Conservation (phyloP, 1,140 invertebrate species). For the Ceratina japonica region DNA sequence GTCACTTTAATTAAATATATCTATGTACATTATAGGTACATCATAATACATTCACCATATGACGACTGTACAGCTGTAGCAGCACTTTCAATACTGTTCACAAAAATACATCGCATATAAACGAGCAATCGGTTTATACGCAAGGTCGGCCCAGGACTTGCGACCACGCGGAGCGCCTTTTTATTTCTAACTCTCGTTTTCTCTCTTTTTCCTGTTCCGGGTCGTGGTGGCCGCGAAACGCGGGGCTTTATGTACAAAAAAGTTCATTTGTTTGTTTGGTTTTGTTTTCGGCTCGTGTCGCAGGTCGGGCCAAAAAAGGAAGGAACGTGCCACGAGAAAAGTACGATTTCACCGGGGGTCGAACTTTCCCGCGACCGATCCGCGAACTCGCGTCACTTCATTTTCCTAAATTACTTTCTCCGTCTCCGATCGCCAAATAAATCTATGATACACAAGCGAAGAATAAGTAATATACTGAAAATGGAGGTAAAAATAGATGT, state of each 20-base stretch:
- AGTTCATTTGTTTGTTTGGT: not conserved
- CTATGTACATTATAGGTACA: conserved; percentile 79
- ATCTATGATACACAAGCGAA: too few relatives aligned
- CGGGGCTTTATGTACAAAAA: conserved; percentile 60
- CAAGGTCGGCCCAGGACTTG: conserved; percentile 58
- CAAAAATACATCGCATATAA: conserved; percentile 76
- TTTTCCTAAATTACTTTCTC: not conserved
- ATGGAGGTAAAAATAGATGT: too few relatives aligned
- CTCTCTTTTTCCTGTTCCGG: conserved; percentile 5
- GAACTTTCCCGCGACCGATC: conserved; percentile 2
- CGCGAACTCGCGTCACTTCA: not conserved
- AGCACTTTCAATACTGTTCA: conserved; percentile 76
- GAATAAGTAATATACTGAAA: too few relatives aligned
- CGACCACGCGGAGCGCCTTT: conserved; percentile 48
- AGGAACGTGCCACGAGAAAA: conserved; percentile 59
- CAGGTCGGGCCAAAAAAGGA: conserved; percentile 58
- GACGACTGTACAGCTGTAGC: conserved; percentile 74
- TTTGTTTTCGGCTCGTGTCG: conserved; percentile 50
- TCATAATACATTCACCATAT: conserved; percentile 75
- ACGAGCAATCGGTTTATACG: conserved; percentile 67
- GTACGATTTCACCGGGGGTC: conserved; percentile 37
- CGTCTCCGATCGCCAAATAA: too few relatives aligned
- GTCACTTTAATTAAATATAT: conserved; percentile 79
- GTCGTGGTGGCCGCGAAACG: conserved; percentile 22
- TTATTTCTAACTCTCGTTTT: not conserved